Conservation (phyloP, 2,113 vertebrate species). For the Cepphus grylle region DNA sequence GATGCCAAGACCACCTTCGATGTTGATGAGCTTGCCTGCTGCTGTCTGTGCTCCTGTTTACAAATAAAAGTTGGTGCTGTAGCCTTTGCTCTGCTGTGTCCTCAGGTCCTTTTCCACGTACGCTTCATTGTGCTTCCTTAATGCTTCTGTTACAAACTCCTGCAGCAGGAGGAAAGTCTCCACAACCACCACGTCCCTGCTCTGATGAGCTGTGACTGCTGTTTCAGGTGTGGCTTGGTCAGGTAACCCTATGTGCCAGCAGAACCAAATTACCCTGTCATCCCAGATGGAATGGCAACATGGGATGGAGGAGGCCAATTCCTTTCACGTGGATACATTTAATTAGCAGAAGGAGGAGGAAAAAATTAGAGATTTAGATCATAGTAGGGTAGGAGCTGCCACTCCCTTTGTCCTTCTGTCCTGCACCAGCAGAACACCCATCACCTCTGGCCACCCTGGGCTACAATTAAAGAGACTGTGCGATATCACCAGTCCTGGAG, state of each 20-base stretch:
- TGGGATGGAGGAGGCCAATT: background rate
- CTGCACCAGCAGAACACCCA: background rate
- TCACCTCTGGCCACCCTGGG: background rate
- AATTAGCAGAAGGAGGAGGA: background rate
- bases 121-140: background rate
- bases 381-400: background rate
- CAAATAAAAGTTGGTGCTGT: background rate
- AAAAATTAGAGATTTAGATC: background rate
- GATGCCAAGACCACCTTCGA: background rate
- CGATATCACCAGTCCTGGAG: background rate
- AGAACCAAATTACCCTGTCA: background rate
- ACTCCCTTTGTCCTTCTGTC: background rate
- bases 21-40: background rate
- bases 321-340: background rate
- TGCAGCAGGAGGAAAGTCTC: background rate
- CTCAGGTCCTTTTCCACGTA: background rate
- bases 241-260: background rate
- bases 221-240: background rate
- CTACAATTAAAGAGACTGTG: background rate
- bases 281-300: background rate
- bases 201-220: background rate
- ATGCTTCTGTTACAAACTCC: background rate
- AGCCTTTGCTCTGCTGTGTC: background rate
- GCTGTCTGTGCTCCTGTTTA: background rate
- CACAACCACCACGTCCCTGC: background rate